These are phyloP conservation scores for Chelonus insularis DNA, from an alignment of 1,140 invertebrate species.

Conservation along the genomic window DNA sequence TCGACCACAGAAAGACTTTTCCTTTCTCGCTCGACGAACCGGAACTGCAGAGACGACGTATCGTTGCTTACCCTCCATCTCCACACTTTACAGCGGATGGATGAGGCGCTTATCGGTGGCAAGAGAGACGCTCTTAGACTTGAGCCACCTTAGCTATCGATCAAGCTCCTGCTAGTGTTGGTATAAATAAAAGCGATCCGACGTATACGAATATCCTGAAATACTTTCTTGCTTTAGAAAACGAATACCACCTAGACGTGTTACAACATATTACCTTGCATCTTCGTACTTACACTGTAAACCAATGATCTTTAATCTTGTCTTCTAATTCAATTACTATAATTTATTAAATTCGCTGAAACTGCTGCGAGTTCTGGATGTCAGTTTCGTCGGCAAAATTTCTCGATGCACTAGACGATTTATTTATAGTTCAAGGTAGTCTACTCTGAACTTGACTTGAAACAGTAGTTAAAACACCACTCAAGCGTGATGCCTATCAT, in stretches of 20 bases:
- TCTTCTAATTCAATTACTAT: no score
- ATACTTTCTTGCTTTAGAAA: neutral
- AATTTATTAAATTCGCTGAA: no score
- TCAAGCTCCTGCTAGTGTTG: neutral
- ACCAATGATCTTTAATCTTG: neutral
- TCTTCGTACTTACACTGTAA: no score
- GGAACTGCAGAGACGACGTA: neutral
- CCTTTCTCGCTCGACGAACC: constrained; percentile 3
- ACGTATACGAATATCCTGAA: neutral
- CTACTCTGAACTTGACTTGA: no score
- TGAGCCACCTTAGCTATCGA: constrained; percentile 15
- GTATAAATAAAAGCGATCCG: constrained; percentile 10
- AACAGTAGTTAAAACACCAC: neutral
- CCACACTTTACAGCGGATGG: neutral
- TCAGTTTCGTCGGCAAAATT: no score
- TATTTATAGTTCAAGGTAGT: neutral
- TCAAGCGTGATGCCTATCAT: neutral
- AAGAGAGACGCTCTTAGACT: neutral
- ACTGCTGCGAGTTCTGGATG: no score
- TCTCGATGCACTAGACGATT: no score
- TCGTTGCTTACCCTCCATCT: neutral
- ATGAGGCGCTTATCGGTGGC: constrained; percentile 18
- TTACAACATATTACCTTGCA: neutral
- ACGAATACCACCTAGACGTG: neutral
- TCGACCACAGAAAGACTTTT: neutral